phyloP scores from a whole-genome alignment of 2,113 vertebrate species.

The Pelusios castaneus region DNA sequence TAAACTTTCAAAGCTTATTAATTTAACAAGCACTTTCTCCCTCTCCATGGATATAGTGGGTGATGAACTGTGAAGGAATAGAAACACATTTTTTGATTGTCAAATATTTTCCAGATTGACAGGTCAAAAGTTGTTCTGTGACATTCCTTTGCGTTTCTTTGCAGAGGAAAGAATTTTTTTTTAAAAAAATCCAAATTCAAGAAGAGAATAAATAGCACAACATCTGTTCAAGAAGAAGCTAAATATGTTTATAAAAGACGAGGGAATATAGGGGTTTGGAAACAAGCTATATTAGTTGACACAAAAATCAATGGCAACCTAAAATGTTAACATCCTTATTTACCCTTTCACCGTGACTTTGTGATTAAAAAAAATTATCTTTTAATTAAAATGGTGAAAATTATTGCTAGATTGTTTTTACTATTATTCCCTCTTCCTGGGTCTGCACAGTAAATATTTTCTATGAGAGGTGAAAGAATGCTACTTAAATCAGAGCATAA shows the following conservation, averaged over 20 bases:
- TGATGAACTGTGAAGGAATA: not conserved
- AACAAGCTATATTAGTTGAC: constrained; percentile 19
- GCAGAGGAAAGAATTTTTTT: not conserved
- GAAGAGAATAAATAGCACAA: constrained; percentile 6
- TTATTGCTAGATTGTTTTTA: constrained; percentile 11
- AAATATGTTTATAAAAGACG: not conserved
- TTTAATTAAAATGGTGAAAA: constrained; percentile 29
- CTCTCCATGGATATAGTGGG: not conserved
- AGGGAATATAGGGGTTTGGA: not conserved
- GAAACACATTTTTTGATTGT: rapidly evolving
- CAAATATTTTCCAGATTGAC: not conserved
- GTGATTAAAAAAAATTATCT: not conserved
- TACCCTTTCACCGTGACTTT: not conserved
- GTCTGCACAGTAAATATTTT: constrained; percentile 33
- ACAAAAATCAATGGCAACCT: not conserved
- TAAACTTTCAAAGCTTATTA: not conserved
- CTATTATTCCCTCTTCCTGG: constrained; percentile 39
- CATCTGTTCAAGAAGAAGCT: constrained; percentile 14
- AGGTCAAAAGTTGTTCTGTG: not conserved
- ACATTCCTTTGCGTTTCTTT: not conserved
- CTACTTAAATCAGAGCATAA: constrained; percentile 43
- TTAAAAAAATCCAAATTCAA: not conserved
- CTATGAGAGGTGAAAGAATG: constrained; percentile 26
- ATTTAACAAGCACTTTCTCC: not conserved
- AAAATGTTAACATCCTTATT: not conserved